Evolutionary conservation across 1,140 invertebrate species (phyloP), one percentile per base, ranked within the genome.

Genomic region (Drosophila burlai): DNA sequence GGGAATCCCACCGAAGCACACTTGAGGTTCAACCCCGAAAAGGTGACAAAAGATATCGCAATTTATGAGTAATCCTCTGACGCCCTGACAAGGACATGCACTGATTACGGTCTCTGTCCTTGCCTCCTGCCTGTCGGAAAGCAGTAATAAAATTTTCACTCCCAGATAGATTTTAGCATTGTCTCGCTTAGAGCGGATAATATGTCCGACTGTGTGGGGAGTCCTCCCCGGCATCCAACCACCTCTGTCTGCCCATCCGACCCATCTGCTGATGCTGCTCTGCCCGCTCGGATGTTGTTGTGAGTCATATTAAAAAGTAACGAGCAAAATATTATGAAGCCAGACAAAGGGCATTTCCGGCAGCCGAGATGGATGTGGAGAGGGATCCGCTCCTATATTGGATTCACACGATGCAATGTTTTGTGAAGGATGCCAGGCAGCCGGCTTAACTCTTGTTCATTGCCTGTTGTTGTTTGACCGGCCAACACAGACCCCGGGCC

Each of bases 31-130:
- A 47, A 49, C 58, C 78, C 62, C 71, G 75, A 81, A 87, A 89
- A 91, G 89, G 89, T 91, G 89, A 91, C 89, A 89, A 91, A 85
- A 91, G 87, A 87, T 80, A 91, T 91, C 76, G 71, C 83, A 89
- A 89, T 91, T 91, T 91, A 89, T 91, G 89, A 84, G 81, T 89
- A 82, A 91, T 91, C 79, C 89, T 73, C 52, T 67, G 79, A 91
- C 89, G 87, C 89, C 86, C 79, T 73, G 83, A 79, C 80, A 87
- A 67, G 76, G 79, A 86, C 75, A 79, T 79, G 77, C 83, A 85
- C 83, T 85, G 83, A 86, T 85, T 85, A 85, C 83, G 45, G 65
- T 58, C 63, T 15, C 57, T 40, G 42, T 58, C 38, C 45, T 46
- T 47, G 18, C 29, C 31, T 18, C 13, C 40, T 50, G 26, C 52